These are phyloP conservation scores for Ispidina lecontei DNA, from an alignment of 2,797 vertebrate species.

Conservation along the genomic window DNA sequence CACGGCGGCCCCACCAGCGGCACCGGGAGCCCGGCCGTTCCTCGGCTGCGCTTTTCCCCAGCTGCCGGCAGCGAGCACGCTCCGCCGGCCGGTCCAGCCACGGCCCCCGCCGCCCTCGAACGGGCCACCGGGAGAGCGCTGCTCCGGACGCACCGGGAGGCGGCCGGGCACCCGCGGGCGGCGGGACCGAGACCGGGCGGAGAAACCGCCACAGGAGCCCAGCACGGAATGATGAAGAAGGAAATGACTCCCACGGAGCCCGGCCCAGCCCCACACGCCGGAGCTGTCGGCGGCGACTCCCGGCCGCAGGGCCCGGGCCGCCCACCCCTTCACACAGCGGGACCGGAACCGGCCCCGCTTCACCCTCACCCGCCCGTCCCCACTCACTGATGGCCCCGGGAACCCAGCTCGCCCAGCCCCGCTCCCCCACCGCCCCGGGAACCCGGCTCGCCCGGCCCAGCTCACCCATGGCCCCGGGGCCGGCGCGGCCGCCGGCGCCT, in stretches of 20 bases:
- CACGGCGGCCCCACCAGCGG: background rate
- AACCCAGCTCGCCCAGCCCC: background rate
- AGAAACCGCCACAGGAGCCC: background rate
- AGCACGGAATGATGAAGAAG: no score
- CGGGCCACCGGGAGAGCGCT: background rate
- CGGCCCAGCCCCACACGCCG: no score
- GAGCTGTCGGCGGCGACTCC: background rate
- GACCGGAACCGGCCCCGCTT: background rate
- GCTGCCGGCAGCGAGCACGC: background rate
- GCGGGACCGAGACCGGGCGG: background rate
- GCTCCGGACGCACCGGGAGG: background rate
- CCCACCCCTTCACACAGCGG: background rate
- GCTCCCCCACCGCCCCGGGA: background rate
- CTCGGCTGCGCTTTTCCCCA: background rate
- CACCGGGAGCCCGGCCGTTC: no score
- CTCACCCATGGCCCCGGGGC: constrained; percentile 69
- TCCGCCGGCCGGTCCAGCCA: background rate
- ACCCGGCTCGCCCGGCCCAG: background rate
- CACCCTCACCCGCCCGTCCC: background rate
- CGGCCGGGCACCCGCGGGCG: no score
- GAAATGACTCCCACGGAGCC: background rate
- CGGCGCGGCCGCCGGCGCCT: constrained; percentile 52
- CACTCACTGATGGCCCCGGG: background rate
- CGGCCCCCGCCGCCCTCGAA: background rate
- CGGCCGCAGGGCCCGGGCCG: background rate